phyloP scores from a whole-genome alignment of 1,140 invertebrate genomes.

The Orchesella cincta region DNA sequence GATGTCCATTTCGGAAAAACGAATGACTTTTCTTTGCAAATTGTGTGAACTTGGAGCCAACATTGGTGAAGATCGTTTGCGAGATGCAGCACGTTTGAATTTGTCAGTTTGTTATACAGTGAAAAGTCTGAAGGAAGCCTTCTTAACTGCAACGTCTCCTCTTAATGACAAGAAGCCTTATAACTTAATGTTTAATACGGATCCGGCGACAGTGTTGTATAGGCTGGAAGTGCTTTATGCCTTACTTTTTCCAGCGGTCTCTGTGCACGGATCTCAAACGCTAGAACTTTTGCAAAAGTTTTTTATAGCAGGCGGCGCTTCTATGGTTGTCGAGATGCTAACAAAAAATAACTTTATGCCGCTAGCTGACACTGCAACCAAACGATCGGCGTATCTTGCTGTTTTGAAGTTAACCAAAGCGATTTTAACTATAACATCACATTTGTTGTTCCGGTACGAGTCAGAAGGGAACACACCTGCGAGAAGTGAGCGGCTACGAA shows the following conservation, averaged over 20 bases:
- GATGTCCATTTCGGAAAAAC: constrained; percentile 76
- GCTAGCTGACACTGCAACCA: constrained; percentile 76
- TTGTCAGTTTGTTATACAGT: constrained; percentile 78
- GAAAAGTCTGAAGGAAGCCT: constrained; percentile 64
- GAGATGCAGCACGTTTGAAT: constrained; percentile 81
- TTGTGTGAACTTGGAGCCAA: constrained; percentile 84
- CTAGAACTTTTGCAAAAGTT: constrained; percentile 87
- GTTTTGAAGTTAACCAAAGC: constrained; percentile 87
- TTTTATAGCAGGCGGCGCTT: constrained; percentile 79
- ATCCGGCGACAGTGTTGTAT: constrained; percentile 75
- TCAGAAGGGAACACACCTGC: constrained; percentile 51
- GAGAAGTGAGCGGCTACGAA: constrained; percentile 46
- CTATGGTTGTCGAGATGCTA: constrained; percentile 78
- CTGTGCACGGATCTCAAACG: constrained; percentile 77
- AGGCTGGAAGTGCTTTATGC: constrained; percentile 79
- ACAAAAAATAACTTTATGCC: constrained; percentile 85
- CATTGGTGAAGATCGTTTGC: constrained; percentile 73
- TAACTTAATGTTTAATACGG: constrained; percentile 46
- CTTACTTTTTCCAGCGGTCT: constrained; percentile 85
- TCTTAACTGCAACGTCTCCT: constrained; percentile 52
- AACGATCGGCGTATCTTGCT: constrained; percentile 80
- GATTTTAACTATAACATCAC: constrained; percentile 81
- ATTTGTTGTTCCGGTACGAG: constrained; percentile 62
- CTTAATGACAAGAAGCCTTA: constrained; percentile 46
- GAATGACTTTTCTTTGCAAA: constrained; percentile 86